phyloP scores from a whole-genome alignment of 2,888 invertebrate genomes.

The Keiferia lycopersicella region DNA sequence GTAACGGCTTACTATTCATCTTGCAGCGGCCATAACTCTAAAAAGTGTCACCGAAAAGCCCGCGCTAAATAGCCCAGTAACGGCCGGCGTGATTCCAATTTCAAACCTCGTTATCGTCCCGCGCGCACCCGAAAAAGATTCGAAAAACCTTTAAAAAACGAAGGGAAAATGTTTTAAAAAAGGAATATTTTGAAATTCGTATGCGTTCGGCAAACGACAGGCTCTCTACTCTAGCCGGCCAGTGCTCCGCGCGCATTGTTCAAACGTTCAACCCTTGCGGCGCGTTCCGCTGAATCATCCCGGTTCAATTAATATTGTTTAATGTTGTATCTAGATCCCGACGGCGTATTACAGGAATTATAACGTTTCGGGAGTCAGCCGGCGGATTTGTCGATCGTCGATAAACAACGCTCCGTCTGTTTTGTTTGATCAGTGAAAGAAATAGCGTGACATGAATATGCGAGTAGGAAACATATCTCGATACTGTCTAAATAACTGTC shows the following conservation, averaged over 20 bases:
- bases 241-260: slow-evolving; percentile 52
- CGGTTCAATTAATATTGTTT: slow-evolving; percentile 75
- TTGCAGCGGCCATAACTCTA: slow-evolving; percentile 50
- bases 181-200: slow-evolving; percentile 51
- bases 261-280: slow-evolving; percentile 66
- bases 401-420: slow-evolving; percentile 49
- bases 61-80: slow-evolving; percentile 64
- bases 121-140: slow-evolving; percentile 49
- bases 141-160: slow-evolving; percentile 45
- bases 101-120: slow-evolving; percentile 69
- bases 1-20: slow-evolving; percentile 57
- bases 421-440: slow-evolving; percentile 52
- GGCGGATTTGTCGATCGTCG: slow-evolving; percentile 61
- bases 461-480: slow-evolving; percentile 54
- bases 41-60: slow-evolving; percentile 59
- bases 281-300: slow-evolving; percentile 65
- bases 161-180: slow-evolving; percentile 53
- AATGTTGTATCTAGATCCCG: slow-evolving; percentile 66
- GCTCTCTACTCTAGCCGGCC: slow-evolving; percentile 39
- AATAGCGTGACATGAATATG: slow-evolving; percentile 57
- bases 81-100: slow-evolving; percentile 69
- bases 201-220: slow-evolving; percentile 44
- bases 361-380: slow-evolving; percentile 58
- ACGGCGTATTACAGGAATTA: slow-evolving; percentile 68
- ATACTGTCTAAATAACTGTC: slow-evolving; percentile 57